phyloP scores from a whole-genome alignment of 2,113 vertebrate species.

The Lepus americanus region DNA sequence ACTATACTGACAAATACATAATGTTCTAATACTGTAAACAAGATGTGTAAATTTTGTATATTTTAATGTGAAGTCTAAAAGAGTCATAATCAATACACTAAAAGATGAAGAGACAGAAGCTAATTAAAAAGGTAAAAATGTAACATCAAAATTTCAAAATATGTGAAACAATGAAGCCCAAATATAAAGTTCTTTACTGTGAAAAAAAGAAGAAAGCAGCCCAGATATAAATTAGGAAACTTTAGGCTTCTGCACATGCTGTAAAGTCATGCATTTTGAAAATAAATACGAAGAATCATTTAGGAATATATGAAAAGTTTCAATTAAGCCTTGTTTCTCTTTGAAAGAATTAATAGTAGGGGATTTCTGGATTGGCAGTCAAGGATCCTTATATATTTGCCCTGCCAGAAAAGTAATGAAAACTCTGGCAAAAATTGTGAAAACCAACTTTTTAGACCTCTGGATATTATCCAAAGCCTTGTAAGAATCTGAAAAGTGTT shows the following conservation, averaged over 20 bases:
- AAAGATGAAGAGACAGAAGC: too few relatives aligned
- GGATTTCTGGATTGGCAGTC: background rate
- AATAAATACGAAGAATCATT: constrained; percentile 1
- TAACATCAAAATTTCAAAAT: too few relatives aligned
- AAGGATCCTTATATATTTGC: background rate
- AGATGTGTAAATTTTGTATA: too few relatives aligned
- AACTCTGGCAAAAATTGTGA: background rate
- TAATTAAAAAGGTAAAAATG: too few relatives aligned
- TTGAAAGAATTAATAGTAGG: constrained; percentile 29
- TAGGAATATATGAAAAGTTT: background rate
- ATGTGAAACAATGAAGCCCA: too few relatives aligned
- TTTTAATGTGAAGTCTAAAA: too few relatives aligned
- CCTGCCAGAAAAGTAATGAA: background rate
- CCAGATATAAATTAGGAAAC: background rate
- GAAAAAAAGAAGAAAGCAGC: background rate
- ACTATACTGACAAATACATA: too few relatives aligned
- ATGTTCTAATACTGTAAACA: too few relatives aligned
- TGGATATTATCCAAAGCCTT: background rate
- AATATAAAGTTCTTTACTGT: too few relatives aligned
- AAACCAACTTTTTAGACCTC: background rate
- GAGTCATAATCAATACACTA: too few relatives aligned
- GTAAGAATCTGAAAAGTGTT: constrained; percentile 4
- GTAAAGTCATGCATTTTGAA: constrained; percentile 6
- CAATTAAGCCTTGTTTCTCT: background rate
- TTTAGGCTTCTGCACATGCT: background rate